phyloP scores from a whole-genome alignment of 2,797 vertebrate species.

The Euphonia xanthogaster region DNA sequence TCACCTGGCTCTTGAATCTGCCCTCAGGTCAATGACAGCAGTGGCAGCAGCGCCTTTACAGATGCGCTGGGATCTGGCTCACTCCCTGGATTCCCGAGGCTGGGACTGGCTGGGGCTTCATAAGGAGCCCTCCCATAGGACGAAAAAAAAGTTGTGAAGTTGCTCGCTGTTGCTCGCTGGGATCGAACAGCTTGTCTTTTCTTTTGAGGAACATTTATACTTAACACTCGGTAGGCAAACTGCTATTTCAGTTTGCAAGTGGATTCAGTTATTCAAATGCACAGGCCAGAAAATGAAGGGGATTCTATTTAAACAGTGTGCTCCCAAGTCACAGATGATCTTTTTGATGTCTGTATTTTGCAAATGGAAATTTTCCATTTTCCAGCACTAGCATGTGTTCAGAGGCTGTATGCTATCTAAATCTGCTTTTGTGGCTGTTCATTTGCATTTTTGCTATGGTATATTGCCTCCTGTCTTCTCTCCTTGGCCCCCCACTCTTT shows the following conservation, averaged over 20 bases:
- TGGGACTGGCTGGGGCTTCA: not conserved
- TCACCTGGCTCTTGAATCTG: not conserved
- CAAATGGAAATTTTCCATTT: slow-evolving; percentile 68
- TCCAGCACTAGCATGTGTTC: slow-evolving; percentile 53
- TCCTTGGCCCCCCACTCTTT: slow-evolving; percentile 9
- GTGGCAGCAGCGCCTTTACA: not conserved
- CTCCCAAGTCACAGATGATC: slow-evolving; percentile 49
- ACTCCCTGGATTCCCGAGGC: not conserved
- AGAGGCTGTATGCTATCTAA: slow-evolving; percentile 49
- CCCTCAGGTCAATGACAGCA: not conserved
- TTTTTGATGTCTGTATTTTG: slow-evolving; percentile 57
- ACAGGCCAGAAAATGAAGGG: slow-evolving; percentile 59
- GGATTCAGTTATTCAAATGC: slow-evolving; percentile 63
- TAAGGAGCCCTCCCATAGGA: not conserved
- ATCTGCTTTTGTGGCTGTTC: slow-evolving; percentile 57
- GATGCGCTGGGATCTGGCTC: not conserved
- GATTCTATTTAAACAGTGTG: slow-evolving; percentile 59
- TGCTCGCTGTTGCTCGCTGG: slow-evolving; percentile 35
- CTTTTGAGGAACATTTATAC: slow-evolving; percentile 63
- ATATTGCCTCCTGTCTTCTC: slow-evolving; percentile 23
- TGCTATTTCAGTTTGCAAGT: slow-evolving; percentile 66
- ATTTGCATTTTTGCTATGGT: slow-evolving; percentile 52
- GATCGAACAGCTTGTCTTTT: slow-evolving; percentile 65
- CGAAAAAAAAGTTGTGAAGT: slow-evolving; percentile 30
- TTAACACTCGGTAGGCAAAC: slow-evolving; percentile 66